Evolutionary conservation across 1,140 invertebrate species (phyloP).

Genomic region (Brachionus sp.): DNA sequence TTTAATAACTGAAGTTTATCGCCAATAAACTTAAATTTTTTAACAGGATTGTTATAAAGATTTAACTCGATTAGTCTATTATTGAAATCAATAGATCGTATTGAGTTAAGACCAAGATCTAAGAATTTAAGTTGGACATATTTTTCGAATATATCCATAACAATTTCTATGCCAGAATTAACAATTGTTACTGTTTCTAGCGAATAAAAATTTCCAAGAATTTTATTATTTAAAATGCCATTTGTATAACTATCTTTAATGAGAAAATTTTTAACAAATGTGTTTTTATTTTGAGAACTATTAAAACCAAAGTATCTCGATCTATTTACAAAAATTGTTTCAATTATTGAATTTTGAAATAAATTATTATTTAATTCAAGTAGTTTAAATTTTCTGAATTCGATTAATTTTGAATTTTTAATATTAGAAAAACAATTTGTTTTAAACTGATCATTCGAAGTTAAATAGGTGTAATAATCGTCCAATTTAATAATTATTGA

Average conservation of each 20-base stretch:
- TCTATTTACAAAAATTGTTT: not conserved
- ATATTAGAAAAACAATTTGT: not conserved
- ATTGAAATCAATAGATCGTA: not conserved
- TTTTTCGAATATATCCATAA: not conserved
- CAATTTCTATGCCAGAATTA: not conserved
- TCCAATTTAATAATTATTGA: not conserved
- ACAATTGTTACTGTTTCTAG: not conserved
- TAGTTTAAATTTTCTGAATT: not conserved
- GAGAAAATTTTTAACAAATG: not conserved
- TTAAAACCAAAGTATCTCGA: not conserved
- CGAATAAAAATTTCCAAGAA: not conserved
- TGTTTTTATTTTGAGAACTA: not conserved
- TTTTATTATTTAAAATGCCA: not conserved
- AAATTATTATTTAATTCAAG: not conserved
- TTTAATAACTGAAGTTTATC: not conserved
- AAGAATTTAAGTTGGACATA: not conserved
- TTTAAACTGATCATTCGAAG: not conserved
- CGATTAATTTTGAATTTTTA: not conserved
- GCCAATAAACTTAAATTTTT: not conserved
- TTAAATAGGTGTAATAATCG: not conserved
- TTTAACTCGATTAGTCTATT: not conserved
- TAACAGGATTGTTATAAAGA: not conserved
- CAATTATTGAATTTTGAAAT: not conserved
- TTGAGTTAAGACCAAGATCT: not conserved
- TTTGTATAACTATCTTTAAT: not conserved